Evolutionary conservation across 1,140 invertebrate species (phyloP), one percentile per base, ranked within the genome.

Genomic region (Drosophila bocki): DNA sequence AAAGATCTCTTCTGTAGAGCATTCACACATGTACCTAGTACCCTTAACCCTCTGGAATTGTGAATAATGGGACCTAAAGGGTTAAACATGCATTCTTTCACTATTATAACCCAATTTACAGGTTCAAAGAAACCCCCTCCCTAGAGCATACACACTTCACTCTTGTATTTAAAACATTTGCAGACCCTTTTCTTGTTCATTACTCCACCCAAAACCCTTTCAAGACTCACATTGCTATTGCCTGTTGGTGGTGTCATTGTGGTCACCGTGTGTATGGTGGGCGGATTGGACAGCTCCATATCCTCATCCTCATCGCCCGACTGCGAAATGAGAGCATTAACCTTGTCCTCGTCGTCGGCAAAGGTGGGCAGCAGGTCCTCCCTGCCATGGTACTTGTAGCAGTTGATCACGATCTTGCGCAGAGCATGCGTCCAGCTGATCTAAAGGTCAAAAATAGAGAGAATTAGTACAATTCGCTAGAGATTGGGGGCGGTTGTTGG

Each of bases 351-450:
- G 58, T 98, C 97, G 90, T 99, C 98, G 64, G 95, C 97, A 94
- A 99, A 99, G 17, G 97, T 97, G 7, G 98, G 98, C 75, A 99
- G 93, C 37, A 99, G 94, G 93, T 99, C 98, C 94, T 99, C 98
- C 80, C 98, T 95, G 2, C 98, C 98, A 94, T 99, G 98, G 94
- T 98, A 99, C 94, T 98, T 99, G 94, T 99, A 99, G 94, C 98
- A 99, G 94, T 99, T 99, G 91, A 99, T 98, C 45, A 99, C 98
- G 80, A 99, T 99, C 94, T 99, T 98, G 26, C 98, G 94, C 60
- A 99, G 94, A n/a, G 98, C 98, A 93, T 99, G 98, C 13, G 98
- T 99, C 98, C 98, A 99, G 35, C 98, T 99, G 82, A 99, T 98
- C 98, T 99, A 39, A 8, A 62, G 13, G 4, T 26, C 33, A 12